Evolutionary conservation across 2,113 vertebrate genomes (phyloP).

Genomic region (Zootoca vivipara): DNA sequence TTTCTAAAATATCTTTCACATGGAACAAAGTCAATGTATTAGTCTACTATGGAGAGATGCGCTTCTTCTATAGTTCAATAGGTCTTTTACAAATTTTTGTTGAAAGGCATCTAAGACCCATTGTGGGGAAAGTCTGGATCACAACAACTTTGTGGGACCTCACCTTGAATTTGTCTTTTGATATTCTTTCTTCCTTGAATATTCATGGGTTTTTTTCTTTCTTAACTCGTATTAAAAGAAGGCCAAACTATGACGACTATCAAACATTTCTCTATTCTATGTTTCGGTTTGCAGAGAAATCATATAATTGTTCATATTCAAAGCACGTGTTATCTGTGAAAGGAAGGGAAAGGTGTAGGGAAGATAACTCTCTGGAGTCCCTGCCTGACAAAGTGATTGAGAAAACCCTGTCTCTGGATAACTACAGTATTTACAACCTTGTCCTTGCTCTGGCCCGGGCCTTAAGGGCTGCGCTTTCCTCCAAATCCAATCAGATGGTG

Average conservation of each 20-base stretch:
- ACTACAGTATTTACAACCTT: neutral
- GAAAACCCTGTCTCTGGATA: neutral
- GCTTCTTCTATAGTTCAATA: too few species aligned
- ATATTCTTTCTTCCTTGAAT: neutral
- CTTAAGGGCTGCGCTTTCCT: neutral
- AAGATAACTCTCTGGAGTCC: neutral
- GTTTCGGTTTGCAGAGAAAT: fast-evolving
- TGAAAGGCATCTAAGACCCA: neutral
- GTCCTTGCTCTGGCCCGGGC: neutral
- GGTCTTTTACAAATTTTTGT: too few species aligned
- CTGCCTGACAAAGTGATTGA: neutral
- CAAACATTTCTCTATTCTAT: fast-evolving
- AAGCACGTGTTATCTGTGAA: neutral
- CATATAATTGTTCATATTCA: neutral
- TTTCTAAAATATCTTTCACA: neutral
- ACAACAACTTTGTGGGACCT: neutral
- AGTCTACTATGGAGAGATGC: neutral
- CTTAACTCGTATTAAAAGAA: neutral
- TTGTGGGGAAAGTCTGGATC: neutral
- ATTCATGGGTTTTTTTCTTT: neutral
- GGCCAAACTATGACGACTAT: neutral
- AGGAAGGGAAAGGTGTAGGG: neutral
- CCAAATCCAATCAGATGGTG: neutral
- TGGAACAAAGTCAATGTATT: neutral
- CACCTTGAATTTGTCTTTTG: neutral